Evolutionary conservation across 2,113 vertebrate genomes (phyloP).

Genomic region (Prunella fulvescens): DNA sequence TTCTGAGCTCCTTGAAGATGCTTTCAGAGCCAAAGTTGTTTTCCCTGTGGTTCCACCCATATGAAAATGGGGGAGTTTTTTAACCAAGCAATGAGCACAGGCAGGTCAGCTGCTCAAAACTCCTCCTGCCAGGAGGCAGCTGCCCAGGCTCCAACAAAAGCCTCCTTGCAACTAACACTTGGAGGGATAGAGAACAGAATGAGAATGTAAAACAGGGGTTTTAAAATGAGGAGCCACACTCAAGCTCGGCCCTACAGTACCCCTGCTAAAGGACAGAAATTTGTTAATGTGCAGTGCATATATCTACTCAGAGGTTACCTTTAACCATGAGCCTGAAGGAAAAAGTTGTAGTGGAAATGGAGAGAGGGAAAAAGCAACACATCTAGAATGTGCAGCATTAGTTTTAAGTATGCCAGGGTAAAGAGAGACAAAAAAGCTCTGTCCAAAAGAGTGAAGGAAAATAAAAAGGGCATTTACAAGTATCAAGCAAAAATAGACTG

Average conservation of each 20-base stretch:
- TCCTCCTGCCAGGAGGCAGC: conserved; percentile 46
- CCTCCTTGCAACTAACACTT: conserved; percentile 22
- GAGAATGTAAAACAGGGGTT: conserved; percentile 36
- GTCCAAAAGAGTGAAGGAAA: not conserved
- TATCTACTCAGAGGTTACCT: conserved; percentile 16
- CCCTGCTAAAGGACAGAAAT: not conserved
- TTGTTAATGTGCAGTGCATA: conserved; percentile 22
- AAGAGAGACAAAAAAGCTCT: not conserved
- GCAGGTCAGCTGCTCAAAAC: conserved; percentile 18
- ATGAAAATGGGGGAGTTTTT: not conserved
- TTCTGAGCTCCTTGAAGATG: not conserved
- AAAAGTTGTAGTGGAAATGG: not conserved
- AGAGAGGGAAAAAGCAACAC: not conserved
- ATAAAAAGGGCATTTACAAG: not conserved
- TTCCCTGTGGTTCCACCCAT: not conserved
- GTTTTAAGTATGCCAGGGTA: not conserved
- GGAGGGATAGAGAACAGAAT: not conserved
- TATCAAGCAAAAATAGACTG: not conserved
- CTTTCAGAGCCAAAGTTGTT: not conserved
- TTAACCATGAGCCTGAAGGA: not conserved
- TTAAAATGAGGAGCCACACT: conserved; percentile 46
- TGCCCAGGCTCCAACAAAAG: conserved; percentile 40
- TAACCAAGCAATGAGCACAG: not conserved
- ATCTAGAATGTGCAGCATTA: not conserved
- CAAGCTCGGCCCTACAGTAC: not conserved